Evolutionary conservation across 2,797 vertebrate genomes (phyloP), one percentile per base, ranked within the genome.

Genomic region (Pipistrellus pygmaeus): DNA sequence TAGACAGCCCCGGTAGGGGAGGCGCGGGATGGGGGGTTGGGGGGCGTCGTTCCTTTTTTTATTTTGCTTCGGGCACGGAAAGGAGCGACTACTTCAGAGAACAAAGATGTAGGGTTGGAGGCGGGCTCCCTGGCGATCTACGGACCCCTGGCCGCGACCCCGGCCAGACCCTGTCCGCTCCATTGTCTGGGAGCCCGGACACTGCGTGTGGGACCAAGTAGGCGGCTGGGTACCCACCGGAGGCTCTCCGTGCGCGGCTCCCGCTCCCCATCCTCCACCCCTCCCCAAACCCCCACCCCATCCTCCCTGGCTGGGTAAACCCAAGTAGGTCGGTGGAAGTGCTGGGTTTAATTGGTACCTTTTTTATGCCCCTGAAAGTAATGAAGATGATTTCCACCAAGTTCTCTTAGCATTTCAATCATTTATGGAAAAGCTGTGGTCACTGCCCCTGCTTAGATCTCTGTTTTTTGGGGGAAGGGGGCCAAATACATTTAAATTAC

Each of bases 91-190:
- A 88, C 60, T 89, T 88, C 7, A 8, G 78, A 90, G 95, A 95
- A 97, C 95, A 97, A 97, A 97, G 96, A 73, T 95, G 90, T 1
- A 5, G 85, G 62, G 41, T 38, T 27, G 68, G 17, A 66, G 27
- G 53, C 81, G 64, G 62, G 60, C 17, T 60, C 77, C 85, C 57
- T 41, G 57, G 73, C 86, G 51, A 7, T 30, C n/a, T 21, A 0
- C 53, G 60, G 81, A 94, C 94, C 91, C 57, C 48, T 64, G 18
- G 9, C 60, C 32, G 64, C 11, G 20, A 60, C 69, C 73, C 25
- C 35, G 30, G 32, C 77, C 6, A 57, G 88, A 60, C 73, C 18
- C 1, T 1, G 81, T 55, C 88, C 48, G 83, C 68, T 23, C 90
- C 87, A 95, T 97, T 97, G 97, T 97, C 77, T 94, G 1, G 14